Conservation (phyloP, 2,888 invertebrate species). For the Zeuzera pyrina region DNA sequence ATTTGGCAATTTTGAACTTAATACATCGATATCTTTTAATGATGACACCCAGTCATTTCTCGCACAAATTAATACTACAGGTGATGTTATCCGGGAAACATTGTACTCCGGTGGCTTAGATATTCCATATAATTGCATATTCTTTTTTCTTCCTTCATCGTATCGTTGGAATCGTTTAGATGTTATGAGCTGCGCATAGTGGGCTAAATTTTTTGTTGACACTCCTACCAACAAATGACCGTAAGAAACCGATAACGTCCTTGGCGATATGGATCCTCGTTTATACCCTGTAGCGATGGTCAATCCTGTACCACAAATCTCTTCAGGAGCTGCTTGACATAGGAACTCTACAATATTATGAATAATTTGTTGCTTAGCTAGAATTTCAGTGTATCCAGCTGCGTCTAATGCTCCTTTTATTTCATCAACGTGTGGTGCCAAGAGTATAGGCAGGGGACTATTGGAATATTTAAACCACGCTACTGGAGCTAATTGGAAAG, state of each 20-base stretch:
- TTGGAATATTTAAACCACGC: conserved; percentile 69
- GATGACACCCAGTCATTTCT: conserved; percentile 77
- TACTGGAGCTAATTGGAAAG: conserved; percentile 74
- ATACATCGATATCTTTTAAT: conserved; percentile 65
- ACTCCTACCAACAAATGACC: conserved; percentile 70
- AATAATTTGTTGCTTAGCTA: conserved; percentile 67
- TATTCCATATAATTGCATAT: conserved; percentile 41
- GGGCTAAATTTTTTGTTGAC: conserved; percentile 54
- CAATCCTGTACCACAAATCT: conserved; percentile 70
- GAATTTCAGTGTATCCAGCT: conserved; percentile 74
- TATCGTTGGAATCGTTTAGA: conserved; percentile 45
- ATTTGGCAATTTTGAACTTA: conserved; percentile 70
- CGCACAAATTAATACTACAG: conserved; percentile 45
- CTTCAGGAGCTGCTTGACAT: conserved; percentile 46
- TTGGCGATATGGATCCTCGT: conserved; percentile 62
- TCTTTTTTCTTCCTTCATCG: conserved; percentile 42
- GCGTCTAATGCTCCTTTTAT: conserved; percentile 34
- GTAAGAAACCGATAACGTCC: conserved; percentile 63
- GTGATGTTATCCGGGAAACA: conserved; percentile 38
- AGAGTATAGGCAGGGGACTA: conserved; percentile 28
- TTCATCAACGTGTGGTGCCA: conserved; percentile 20
- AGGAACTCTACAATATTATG: conserved; percentile 41
- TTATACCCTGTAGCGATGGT: conserved; percentile 73
- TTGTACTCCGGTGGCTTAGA: conserved; percentile 46
- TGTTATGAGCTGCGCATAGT: conserved; percentile 67